A percentile compares a stretch with the other conserved stretches of the same genome.
Conservation (phyloP, 2,888 invertebrate species). For the Ennomos erosarius region DNA sequence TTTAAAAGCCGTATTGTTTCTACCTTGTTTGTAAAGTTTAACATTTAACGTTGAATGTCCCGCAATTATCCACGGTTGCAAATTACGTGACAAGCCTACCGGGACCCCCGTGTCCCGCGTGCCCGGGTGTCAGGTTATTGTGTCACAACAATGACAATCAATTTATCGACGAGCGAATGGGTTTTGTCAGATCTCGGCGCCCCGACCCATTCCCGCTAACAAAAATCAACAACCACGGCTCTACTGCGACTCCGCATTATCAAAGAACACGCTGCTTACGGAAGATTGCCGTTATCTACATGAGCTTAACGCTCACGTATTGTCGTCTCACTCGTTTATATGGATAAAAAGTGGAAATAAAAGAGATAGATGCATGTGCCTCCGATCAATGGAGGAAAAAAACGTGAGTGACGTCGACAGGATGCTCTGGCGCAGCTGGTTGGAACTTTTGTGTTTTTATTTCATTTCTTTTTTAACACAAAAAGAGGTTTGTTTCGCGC, state of each 20-base stretch:
- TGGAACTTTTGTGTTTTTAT: conserved; percentile 76
- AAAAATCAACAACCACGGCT: conserved; percentile 62
- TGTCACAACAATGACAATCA: conserved; percentile 72
- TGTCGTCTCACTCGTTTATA: conserved; percentile 60
- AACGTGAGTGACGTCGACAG: conserved; percentile 80
- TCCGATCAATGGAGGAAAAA: conserved; percentile 72
- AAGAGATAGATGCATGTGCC: conserved; percentile 62
- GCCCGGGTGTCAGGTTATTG: conserved; percentile 50
- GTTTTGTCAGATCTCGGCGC: conserved; percentile 53
- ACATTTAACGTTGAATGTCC: conserved; percentile 30
- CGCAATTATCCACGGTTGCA: conserved; percentile 50
- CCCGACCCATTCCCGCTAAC: conserved; percentile 44
- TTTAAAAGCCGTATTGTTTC: neutral
- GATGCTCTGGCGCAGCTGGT: conserved; percentile 83
- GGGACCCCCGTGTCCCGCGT: conserved; percentile 37
- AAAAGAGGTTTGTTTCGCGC: conserved; percentile 80
- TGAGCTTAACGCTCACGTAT: conserved; percentile 51
- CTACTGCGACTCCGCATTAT: conserved; percentile 65
- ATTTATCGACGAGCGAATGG: conserved; percentile 66
- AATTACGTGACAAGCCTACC: conserved; percentile 46
- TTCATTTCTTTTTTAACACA: conserved; percentile 65
- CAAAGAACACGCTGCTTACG: conserved; percentile 69
- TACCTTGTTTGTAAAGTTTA: conserved; percentile 7
- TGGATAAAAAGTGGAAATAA: conserved; percentile 38
- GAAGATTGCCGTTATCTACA: conserved; percentile 78